Conservation (phyloP, 1,140 invertebrate genomes). For the Phocides pigmalion region DNA sequence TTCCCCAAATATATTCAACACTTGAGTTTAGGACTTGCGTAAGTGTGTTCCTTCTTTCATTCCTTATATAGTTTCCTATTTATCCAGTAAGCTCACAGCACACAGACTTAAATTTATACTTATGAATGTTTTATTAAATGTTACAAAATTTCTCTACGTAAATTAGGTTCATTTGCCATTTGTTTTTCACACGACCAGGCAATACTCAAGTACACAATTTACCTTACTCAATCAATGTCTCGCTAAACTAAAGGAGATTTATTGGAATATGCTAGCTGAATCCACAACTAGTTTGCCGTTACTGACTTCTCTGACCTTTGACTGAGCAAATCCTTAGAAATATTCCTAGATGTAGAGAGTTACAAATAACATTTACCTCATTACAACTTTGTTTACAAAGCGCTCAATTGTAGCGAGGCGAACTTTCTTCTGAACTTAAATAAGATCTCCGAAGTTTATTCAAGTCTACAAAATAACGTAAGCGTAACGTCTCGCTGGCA, state of each 20-base stretch:
- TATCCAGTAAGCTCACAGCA: too few species aligned
- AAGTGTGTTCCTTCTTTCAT: too few species aligned
- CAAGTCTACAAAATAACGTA: conserved; percentile 61
- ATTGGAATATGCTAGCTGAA: conserved; percentile 28
- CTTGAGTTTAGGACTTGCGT: too few species aligned
- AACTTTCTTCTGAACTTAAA: conserved; percentile 67
- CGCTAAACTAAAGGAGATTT: conserved; percentile 26
- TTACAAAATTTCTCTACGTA: background rate
- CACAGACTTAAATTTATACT: background rate
- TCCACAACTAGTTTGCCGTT: conserved; percentile 26
- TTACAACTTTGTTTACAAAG: conserved; percentile 35
- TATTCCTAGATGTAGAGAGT: conserved; percentile 26
- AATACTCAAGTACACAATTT: conserved; percentile 17
- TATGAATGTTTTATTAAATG: background rate
- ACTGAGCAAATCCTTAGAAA: conserved; percentile 27
- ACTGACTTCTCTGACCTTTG: conserved; percentile 23
- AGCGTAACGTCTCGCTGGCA: conserved; percentile 47
- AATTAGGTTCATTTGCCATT: background rate
- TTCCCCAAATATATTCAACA: too few species aligned
- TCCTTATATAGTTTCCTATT: too few species aligned
- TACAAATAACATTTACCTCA: conserved; percentile 35
- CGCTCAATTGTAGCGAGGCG: conserved; percentile 45
- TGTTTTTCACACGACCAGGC: background rate
- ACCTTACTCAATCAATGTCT: conserved; percentile 31
- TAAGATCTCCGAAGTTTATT: conserved; percentile 72